These are phyloP conservation scores for Portevinia maculata DNA, from an alignment of 2,888 invertebrate genomes.

Conservation along the genomic window DNA sequence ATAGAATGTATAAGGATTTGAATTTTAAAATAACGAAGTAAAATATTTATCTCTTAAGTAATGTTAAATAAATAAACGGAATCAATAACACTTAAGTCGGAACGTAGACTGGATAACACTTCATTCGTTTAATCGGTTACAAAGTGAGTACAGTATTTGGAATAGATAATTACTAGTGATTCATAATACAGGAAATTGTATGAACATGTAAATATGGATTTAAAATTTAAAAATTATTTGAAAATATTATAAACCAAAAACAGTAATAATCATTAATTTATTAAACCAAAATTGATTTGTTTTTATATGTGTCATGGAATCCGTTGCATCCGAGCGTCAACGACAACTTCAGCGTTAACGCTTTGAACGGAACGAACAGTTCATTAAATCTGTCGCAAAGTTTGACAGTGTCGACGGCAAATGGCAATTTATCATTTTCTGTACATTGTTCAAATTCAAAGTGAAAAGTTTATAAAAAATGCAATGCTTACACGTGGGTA, in stretches of 20 bases:
- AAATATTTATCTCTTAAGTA: slow-evolving; percentile 41
- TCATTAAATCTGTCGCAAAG: too few species aligned
- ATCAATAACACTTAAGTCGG: slow-evolving; percentile 31
- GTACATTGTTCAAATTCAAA: too few species aligned
- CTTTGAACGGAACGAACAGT: too few species aligned
- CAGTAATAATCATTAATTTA: slow-evolving; percentile 46
- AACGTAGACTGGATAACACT: slow-evolving; percentile 25
- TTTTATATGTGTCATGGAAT: not conserved
- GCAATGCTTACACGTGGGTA: too few species aligned
- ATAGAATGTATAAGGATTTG: slow-evolving; percentile 55
- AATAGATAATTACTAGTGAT: slow-evolving; percentile 34
- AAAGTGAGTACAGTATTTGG: slow-evolving; percentile 41
- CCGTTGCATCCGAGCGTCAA: too few species aligned
- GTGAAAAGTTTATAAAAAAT: too few species aligned
- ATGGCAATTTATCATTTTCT: too few species aligned
- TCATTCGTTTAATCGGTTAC: slow-evolving; percentile 41
- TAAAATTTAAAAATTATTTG: slow-evolving; percentile 49
- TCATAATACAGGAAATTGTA: slow-evolving; percentile 55
- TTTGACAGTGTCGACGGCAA: too few species aligned
- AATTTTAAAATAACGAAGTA: slow-evolving; percentile 28
- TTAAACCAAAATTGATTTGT: not conserved
- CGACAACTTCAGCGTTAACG: too few species aligned
- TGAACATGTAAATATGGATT: slow-evolving; percentile 68
- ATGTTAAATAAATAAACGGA: slow-evolving; percentile 18
- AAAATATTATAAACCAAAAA: slow-evolving; percentile 35